Base-by-base conservation (phyloP, 2,888 invertebrate species). In the Callyntrura guangdongensis region DNA sequence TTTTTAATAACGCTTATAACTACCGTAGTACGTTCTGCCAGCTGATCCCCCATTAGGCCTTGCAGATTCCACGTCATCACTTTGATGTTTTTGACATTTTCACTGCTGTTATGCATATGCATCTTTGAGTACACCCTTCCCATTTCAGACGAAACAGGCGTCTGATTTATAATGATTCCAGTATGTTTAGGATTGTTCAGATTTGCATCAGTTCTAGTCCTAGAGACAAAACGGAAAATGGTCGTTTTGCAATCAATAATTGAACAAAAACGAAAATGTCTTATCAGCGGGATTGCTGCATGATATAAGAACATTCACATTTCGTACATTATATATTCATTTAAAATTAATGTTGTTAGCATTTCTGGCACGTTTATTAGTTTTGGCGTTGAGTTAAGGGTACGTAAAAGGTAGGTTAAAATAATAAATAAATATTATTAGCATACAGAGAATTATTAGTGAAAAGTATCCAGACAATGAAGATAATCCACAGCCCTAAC, bases 11-110 rank as follows among this genome's bases (percentile, higher is more conserved):
- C 95, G 67, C 95, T 94, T 88, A 95, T 95, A 2, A 96, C 95
- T 27, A 95, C 95, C 91, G 95, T 95, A 20, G 96, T 95, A 81
- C 96, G 94, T 8, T 95, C 95, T 36, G 95, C 94, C 0, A 96
- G 92, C 93, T 95, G 95, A 67, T 95, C 94, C 1, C 94, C 94
- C 94, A 96, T 96, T 6, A 96, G 94, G 0, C 96, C 96, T 95
- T 96, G 96, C 86, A 96, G 95, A 94, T 96, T 96, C 96, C 96
- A 96, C 5, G 96, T 95, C 45, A 85, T 56, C 17, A 85, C n/a
- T 74, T 85, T 85, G 20, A 85, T 9, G 12, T 25, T 27, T 47
- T 11, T 77, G 47, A 11, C 0, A 12, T 47, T 12, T n/a, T 47
- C 77, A 77, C 8, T 53, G 53, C 14, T 49, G 47, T 56, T 96